Conservation (phyloP, 2,113 vertebrate genomes). For the Fulmarus glacialis region DNA sequence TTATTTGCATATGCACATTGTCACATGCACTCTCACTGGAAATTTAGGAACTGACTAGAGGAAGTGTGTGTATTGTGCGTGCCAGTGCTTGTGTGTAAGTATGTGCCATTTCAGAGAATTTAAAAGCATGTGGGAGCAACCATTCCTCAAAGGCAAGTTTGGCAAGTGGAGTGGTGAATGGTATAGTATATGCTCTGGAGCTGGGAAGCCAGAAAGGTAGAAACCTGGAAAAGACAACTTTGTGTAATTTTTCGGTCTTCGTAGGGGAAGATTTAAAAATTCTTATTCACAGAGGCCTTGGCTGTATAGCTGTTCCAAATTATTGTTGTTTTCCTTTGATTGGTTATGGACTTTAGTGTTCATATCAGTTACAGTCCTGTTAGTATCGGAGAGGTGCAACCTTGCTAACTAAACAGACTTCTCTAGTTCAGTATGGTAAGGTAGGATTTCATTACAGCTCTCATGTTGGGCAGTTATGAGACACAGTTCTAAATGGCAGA, state of each 20-base stretch:
- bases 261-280: background rate
- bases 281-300: background rate
- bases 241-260: background rate
- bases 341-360: conserved; percentile 64
- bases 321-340: conserved; percentile 64
- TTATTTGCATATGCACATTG: background rate
- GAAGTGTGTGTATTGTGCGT: background rate
- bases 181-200: background rate
- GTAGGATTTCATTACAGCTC: conserved; percentile 72
- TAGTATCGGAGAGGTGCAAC: conserved; percentile 57
- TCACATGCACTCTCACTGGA: background rate
- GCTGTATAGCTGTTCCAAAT: conserved; percentile 33
- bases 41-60: background rate
- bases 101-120: background rate
- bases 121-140: background rate
- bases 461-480: conserved; percentile 76
- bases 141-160: background rate
- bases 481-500: conserved; percentile 71
- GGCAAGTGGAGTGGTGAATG: background rate
- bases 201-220: background rate
- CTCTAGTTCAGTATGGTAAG: conserved; percentile 58
- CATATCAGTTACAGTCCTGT: conserved; percentile 60
- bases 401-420: conserved; percentile 77
- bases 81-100: background rate
- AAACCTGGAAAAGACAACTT: background rate